Percentiles rank a stretch among this genome's conserved stretches.
Conservation (phyloP, 2,888 invertebrate species). For the Drosophila histrio region DNA sequence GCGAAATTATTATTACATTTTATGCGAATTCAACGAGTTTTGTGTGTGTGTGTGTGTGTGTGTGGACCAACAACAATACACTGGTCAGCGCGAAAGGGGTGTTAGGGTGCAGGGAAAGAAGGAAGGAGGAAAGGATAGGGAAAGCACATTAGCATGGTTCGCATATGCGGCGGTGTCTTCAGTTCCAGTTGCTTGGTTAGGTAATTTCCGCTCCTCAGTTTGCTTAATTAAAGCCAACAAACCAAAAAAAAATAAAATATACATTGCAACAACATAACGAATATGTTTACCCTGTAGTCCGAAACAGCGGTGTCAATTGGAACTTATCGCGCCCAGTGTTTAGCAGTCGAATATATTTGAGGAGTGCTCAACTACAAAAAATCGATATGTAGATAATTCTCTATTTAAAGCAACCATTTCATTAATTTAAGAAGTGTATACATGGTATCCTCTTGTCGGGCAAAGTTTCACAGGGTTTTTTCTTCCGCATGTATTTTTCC, state of each 20-base stretch:
- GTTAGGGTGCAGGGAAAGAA: not conserved
- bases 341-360: no score
- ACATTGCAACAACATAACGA: slow-evolving; percentile 16
- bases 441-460: not conserved
- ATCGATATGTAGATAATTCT: no score
- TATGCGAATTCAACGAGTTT: slow-evolving; percentile 76
- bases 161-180: slow-evolving; percentile 14
- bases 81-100: not conserved
- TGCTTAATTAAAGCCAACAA: slow-evolving; percentile 63
- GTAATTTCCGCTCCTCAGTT: slow-evolving; percentile 43
- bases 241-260: slow-evolving; percentile 28
- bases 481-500: not conserved
- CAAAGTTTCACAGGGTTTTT: not conserved
- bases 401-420: no score
- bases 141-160: slow-evolving; percentile 17
- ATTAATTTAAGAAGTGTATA: no score
- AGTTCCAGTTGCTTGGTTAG: slow-evolving; percentile 25
- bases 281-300: slow-evolving; percentile 11
- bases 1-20: slow-evolving; percentile 74
- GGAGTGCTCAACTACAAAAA: no score
- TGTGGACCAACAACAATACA: slow-evolving; percentile 14
- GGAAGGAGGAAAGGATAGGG: not conserved
- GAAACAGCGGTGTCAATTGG: not conserved
- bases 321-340: no score
- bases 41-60: slow-evolving; percentile 23